Conservation (phyloP, 92 coral and sea anemone species). For the Hydrozoanthus gracilis region DNA sequence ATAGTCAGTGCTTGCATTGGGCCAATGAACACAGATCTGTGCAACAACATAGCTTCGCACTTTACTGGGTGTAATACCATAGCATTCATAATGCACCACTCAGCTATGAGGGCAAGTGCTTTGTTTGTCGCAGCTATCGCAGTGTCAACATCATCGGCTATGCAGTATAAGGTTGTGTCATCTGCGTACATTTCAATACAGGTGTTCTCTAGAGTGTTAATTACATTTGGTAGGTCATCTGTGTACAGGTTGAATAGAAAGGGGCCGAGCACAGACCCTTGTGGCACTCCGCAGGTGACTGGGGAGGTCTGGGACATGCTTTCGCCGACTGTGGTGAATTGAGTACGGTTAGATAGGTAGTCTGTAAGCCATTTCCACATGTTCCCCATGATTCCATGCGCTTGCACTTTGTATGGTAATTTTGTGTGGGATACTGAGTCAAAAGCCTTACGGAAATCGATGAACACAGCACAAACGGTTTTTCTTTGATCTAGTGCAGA, state of each 20-base stretch:
- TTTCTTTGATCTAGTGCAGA: conserved; percentile 14
- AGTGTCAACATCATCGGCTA: conserved; percentile 47
- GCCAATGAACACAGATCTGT: no score
- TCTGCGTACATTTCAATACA: conserved; percentile 45
- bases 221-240: conserved; percentile 52
- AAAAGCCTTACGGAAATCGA: conserved; percentile 19
- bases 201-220: conserved; percentile 26
- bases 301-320: conserved; percentile 39
- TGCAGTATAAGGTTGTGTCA: conserved; percentile 47
- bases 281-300: conserved; percentile 50
- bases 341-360: conserved; percentile 43
- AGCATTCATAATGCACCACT: conserved; percentile 51
- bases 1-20: no score
- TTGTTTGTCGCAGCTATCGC: conserved; percentile 50
- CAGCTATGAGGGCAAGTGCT: conserved; percentile 53
- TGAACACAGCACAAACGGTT: neutral
- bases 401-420: conserved; percentile 17
- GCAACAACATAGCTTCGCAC: conserved; percentile 35
- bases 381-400: conserved; percentile 33
- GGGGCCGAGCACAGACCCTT: conserved; percentile 54
- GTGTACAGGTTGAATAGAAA: conserved; percentile 54
- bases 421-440: conserved; percentile 35
- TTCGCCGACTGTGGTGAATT: conserved; percentile 41
- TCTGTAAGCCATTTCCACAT: conserved; percentile 39
- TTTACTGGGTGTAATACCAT: conserved; percentile 44